Evolutionary conservation across 2,113 vertebrate species (phyloP), one percentile per base, ranked within the genome.

Genomic region (Pseudorasbora parva): DNA sequence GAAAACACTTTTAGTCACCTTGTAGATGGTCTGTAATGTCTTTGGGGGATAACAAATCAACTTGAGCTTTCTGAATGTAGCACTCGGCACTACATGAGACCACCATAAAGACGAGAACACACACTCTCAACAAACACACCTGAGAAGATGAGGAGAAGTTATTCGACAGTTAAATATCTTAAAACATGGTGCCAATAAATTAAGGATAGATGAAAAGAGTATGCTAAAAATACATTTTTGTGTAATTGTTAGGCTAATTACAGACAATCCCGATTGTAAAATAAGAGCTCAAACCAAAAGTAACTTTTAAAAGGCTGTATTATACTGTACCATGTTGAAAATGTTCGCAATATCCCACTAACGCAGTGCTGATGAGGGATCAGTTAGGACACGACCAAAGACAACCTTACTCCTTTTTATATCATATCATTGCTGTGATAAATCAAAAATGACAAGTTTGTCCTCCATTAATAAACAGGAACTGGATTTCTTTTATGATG

Each of bases 41-140:
- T 1, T 72, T 6, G 6, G n/a, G 2, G 21, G 69, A 72, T 45
- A n/a, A 72, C 68, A 45, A 23, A 72, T 47, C 68, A 8, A 47
- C 68, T 72, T 23, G 2, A 72, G 69, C n/a, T 72, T 72, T 72
- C n/a, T 7, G 41, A 72, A 72, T 25, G n/a, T 72, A 72, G 41
- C 69, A 72, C n/a, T 72, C 69, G 5, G 69, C 69, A 45, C 12
- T 47, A 25, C 69, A 72, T 41, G 11, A 47, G 12, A 72, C 69
- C 69, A 72, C 69, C 41, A 72, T 14, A 21, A 47, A 47, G 37
- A 72, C n/a, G n/a, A 72, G 69, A 72, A 23, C 6, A 25, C 12
- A 72, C 41, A 72, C 69, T 72, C 41, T 43, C n/a, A 47, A 1
- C n/a, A 72, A 45, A 14, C 41, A 25, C 66, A 69, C 19, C 69